These are phyloP conservation scores for Caenorhabditis latens DNA, from an alignment of 1,140 invertebrate genomes.

Conservation along the genomic window DNA sequence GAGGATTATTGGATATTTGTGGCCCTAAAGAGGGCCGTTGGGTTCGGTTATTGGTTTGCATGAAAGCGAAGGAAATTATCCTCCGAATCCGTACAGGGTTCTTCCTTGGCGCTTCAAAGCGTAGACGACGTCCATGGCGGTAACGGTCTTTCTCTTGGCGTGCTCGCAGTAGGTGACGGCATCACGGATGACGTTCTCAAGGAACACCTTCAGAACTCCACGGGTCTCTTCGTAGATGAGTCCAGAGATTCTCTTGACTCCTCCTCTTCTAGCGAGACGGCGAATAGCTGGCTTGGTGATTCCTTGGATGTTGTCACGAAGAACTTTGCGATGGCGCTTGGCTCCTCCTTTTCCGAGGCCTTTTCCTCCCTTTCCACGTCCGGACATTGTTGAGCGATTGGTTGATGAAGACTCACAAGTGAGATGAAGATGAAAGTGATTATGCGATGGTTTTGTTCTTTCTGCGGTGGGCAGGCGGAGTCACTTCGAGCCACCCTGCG, in stretches of 20 bases:
- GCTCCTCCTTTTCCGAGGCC: slow-evolving; percentile 83
- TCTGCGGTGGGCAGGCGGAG: slow-evolving; percentile 33
- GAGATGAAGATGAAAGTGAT: background rate
- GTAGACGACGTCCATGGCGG: slow-evolving; percentile 89
- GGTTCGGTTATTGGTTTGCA: slow-evolving; percentile 57
- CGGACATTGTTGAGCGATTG: slow-evolving; percentile 80
- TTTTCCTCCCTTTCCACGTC: slow-evolving; percentile 83
- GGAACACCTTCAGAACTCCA: slow-evolving; percentile 79
- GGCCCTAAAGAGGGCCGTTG: slow-evolving; percentile 71
- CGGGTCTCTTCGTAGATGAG: slow-evolving; percentile 82
- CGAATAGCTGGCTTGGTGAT: slow-evolving; percentile 83
- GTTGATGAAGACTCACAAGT: slow-evolving; percentile 36
- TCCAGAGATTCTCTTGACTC: slow-evolving; percentile 85
- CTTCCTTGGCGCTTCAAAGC: slow-evolving; percentile 87
- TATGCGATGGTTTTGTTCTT: background rate
- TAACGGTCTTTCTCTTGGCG: slow-evolving; percentile 86
- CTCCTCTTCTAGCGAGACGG: slow-evolving; percentile 82
- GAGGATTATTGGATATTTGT: slow-evolving; percentile 44
- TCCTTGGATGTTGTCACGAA: slow-evolving; percentile 84
- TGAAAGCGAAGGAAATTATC: slow-evolving; percentile 55
- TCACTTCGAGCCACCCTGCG: background rate
- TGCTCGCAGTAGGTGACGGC: slow-evolving; percentile 88
- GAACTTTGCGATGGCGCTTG: slow-evolving; percentile 82
- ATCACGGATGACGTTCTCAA: slow-evolving; percentile 87
- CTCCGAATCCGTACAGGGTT: slow-evolving; percentile 82